Evolutionary conservation across 2,888 invertebrate genomes (phyloP), one percentile per base, ranked within the genome.

Genomic region (Coecobrya sp.): DNA sequence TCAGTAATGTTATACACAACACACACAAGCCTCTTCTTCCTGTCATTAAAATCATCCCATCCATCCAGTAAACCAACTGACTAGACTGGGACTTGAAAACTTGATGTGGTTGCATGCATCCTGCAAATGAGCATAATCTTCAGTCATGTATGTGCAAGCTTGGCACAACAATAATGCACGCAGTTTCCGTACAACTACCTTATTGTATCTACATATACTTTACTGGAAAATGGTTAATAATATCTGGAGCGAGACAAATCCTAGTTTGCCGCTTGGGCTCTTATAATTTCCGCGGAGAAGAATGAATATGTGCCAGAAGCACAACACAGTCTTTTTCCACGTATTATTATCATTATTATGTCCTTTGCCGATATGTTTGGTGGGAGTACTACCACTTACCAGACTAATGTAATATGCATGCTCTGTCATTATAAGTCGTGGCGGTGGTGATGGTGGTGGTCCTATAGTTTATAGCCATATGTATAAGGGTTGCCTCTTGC

Each of bases 31-130:
- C 36, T 16, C n/a, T 62, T 82, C 82, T 82, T 82, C 82, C 62
- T 59, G 42, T 82, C 82, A 82, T 82, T 82, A 82, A 82, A 82
- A 59, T 59, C 82, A 59, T 82, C 59, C 59, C 59, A 36, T 19
- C 79, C 22, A 79, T 49, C 79, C 49, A 45, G 13, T 45, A 45
- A 49, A 13, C 25, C 79, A 49, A 49, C 25, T 22, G 22, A 52
- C 79, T 25, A 79, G 22, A 52, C 79, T 25, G 49, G 36, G 82
- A 62, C 82, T 82, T 82, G 10, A 59, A 82, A 79, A 36, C 42
- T 25, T 30, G 62, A 62, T 52, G 13, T 45, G 49, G 79, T 79
- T 79, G 22, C 73, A 45, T 49, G 52, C 79, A 49, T 25, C 73
- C 16, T 7, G 42, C 36, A 73, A 36, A 73, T 45, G 42, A 42